Percentiles rank a stretch among this genome's conserved stretches.
Evolutionary conservation across 23 tunicate species (phyloP).

Genomic region (Oikopleura vanhoeffeni): DNA sequence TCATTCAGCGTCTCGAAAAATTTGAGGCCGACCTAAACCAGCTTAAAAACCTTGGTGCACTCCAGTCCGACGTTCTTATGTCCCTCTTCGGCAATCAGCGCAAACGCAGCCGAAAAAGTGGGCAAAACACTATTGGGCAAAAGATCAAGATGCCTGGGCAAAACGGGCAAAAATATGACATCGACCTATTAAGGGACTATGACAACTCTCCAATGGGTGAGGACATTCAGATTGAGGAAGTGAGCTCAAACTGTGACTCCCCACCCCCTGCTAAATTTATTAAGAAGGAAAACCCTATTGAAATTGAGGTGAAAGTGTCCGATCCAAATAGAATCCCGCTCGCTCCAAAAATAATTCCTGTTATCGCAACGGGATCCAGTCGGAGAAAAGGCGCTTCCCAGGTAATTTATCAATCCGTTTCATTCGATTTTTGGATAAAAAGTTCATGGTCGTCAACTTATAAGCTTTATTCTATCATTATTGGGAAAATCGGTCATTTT

Average conservation of each 20-base stretch:
- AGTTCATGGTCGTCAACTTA: too few species aligned
- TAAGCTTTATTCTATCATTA: too few species aligned
- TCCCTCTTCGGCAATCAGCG: neutral
- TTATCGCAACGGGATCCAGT: constrained; percentile 2
- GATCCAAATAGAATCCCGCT: neutral
- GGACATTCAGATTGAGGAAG: neutral
- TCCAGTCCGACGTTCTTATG: neutral
- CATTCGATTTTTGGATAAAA: too few species aligned
- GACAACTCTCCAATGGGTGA: neutral
- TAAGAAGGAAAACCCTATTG: neutral
- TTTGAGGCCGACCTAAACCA: neutral
- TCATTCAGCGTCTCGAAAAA: neutral
- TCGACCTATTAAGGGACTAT: neutral
- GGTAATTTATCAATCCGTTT: too few species aligned
- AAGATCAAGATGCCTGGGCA: neutral
- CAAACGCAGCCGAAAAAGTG: neutral
- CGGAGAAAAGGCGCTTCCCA: neutral
- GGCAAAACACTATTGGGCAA: neutral
- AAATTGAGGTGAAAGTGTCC: neutral
- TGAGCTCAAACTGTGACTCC: neutral
- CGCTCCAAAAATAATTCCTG: neutral
- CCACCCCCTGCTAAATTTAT: neutral
- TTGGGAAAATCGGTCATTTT: too few species aligned
- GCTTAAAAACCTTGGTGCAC: neutral
- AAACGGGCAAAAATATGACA: neutral